phyloP scores from a whole-genome alignment of 2,888 invertebrate genomes.

The Epinotia demarniana region DNA sequence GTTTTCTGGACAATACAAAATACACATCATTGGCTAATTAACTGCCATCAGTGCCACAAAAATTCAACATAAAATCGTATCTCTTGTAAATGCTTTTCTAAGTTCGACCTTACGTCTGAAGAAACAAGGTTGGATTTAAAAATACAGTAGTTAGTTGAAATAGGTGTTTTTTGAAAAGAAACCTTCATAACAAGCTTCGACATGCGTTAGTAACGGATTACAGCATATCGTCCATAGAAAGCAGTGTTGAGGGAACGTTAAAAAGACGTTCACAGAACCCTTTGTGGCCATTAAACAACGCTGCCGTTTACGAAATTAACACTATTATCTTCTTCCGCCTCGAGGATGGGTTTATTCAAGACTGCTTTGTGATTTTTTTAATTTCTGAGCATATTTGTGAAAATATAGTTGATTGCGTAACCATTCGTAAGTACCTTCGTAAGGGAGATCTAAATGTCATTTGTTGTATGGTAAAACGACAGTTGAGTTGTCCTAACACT shows the following conservation, averaged over 20 bases:
- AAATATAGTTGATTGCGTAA: too few relatives aligned
- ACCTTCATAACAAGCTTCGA: slow-evolving; percentile 18
- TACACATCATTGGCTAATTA: slow-evolving; percentile 43
- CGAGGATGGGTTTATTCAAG: slow-evolving; percentile 48
- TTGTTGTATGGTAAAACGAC: too few relatives aligned
- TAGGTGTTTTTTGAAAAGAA: background rate
- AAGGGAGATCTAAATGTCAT: too few relatives aligned
- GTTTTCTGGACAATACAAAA: slow-evolving; percentile 33
- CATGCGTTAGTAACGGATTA: slow-evolving; percentile 29
- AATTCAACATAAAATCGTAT: background rate
- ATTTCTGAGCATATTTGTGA: too few relatives aligned
- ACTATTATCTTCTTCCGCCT: slow-evolving; percentile 66
- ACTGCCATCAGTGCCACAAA: slow-evolving; percentile 19
- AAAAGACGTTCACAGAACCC: slow-evolving; percentile 53
- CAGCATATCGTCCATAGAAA: slow-evolving; percentile 40
- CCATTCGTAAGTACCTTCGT: too few relatives aligned
- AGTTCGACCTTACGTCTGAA: background rate
- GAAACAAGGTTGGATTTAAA: slow-evolving; percentile 1
- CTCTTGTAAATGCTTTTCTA: background rate
- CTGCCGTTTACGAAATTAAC: slow-evolving; percentile 71
- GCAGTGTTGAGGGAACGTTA: slow-evolving; percentile 43
- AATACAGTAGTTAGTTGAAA: background rate
- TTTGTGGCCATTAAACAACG: slow-evolving; percentile 62
- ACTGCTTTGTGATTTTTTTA: slow-evolving; percentile 41
- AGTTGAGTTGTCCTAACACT: too few relatives aligned